These are phyloP conservation scores for Tarsius wallacei DNA, from an alignment of 2,797 vertebrate species.

Conservation along the genomic window DNA sequence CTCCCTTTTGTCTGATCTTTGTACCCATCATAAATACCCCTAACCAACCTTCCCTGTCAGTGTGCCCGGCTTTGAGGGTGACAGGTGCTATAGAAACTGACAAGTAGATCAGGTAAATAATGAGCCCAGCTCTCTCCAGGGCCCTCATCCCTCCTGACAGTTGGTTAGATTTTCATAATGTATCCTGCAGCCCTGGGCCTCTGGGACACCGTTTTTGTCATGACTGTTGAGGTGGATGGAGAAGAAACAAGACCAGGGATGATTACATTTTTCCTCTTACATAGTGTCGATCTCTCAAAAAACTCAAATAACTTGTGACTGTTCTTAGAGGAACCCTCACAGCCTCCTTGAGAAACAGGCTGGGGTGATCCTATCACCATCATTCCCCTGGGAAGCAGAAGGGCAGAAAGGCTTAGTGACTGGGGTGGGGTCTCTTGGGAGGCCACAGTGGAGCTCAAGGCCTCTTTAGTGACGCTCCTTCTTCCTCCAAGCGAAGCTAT, in stretches of 20 bases:
- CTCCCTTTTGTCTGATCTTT: slow-evolving; percentile 50
- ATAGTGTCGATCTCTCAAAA: background rate
- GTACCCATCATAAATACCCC: slow-evolving; percentile 29
- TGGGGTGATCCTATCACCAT: background rate
- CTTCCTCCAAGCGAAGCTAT: background rate
- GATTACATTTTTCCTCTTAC: slow-evolving; percentile 22
- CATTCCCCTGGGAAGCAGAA: background rate
- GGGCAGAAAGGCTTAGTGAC: background rate
- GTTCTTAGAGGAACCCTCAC: background rate
- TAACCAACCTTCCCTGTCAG: slow-evolving; percentile 38
- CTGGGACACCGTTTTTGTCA: background rate
- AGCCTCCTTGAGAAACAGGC: background rate
- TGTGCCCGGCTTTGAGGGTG: slow-evolving; percentile 43
- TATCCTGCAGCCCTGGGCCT: slow-evolving; percentile 25
- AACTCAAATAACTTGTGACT: background rate
- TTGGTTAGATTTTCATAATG: slow-evolving; percentile 57
- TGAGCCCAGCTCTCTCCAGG: slow-evolving; percentile 59
- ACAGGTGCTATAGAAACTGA: slow-evolving; percentile 39
- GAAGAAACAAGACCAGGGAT: slow-evolving; percentile 7
- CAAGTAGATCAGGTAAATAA: slow-evolving; percentile 75
- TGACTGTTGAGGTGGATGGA: background rate
- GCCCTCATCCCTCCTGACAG: slow-evolving; percentile 33
- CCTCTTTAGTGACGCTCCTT: background rate
- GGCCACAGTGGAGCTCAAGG: background rate
- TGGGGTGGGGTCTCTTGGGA: background rate